A percentile compares a stretch with the other conserved stretches of the same genome.
Conservation (phyloP, 2,888 invertebrate species). For the Hesperia comma region DNA sequence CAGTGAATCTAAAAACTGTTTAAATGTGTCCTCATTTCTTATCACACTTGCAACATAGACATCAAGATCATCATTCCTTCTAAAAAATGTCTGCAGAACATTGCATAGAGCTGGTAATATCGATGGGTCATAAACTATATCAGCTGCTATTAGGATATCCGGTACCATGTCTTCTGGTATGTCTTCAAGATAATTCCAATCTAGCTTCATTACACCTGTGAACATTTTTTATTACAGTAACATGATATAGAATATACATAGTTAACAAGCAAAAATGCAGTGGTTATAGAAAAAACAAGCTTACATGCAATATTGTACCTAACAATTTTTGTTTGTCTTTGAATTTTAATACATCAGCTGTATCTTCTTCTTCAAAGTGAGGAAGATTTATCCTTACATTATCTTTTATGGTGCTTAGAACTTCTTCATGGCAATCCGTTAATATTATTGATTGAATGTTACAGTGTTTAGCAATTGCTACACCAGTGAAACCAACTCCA, state of each 20-base stretch:
- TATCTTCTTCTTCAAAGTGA: conserved; percentile 40
- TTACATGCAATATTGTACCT: conserved; percentile 45
- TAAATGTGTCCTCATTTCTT: conserved; percentile 86
- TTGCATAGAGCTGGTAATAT: conserved; percentile 64
- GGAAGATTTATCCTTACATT: conserved; percentile 86
- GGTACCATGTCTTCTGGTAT: conserved; percentile 53
- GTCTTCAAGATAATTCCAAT: conserved; percentile 64
- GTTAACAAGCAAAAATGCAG: neutral
- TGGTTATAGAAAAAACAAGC: neutral
- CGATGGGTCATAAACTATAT: conserved; percentile 75
- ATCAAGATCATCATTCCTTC: conserved; percentile 58
- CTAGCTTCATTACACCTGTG: conserved; percentile 63
- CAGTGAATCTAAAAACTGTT: conserved; percentile 80
- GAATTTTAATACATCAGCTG: conserved; percentile 43
- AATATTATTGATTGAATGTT: conserved; percentile 82
- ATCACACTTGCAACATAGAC: conserved; percentile 74
- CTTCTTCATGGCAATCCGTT: conserved; percentile 88
- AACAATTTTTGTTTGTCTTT: conserved; percentile 46
- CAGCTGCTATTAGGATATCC: conserved; percentile 73
- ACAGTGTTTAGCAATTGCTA: conserved; percentile 84
- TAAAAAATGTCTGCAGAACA: conserved; percentile 56
- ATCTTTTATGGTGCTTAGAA: conserved; percentile 84
- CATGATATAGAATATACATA: no score
- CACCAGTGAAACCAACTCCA: conserved; percentile 89
- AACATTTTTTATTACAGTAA: neutral